A percentile compares a stretch with the other conserved stretches of the same genome.
These are phyloP conservation scores for Malachius bipustulatus DNA, from an alignment of 2,888 invertebrate genomes.

Conservation along the genomic window DNA sequence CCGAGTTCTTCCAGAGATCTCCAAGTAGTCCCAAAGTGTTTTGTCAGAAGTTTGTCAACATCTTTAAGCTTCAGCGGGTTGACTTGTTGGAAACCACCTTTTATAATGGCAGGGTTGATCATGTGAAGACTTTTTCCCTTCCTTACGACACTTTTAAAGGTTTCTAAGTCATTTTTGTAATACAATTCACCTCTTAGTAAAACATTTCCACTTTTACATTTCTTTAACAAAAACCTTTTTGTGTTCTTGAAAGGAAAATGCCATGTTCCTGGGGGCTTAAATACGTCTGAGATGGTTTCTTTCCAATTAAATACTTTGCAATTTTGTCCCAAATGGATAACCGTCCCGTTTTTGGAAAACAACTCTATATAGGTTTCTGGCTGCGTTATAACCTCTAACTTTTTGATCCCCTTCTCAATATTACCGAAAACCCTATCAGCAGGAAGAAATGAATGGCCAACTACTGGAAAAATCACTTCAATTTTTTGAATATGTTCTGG, in stretches of 20 bases:
- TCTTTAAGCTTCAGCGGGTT: constrained; percentile 9
- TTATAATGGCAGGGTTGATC: constrained; percentile 6
- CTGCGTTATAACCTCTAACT: constrained; percentile 2
- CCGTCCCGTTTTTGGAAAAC: too few species aligned
- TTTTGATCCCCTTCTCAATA: constrained; percentile 5
- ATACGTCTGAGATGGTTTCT: too few species aligned
- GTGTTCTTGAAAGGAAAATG: too few species aligned
- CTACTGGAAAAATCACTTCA: constrained; percentile 5
- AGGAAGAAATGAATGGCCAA: constrained; percentile 3
- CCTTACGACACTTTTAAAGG: constrained; percentile 8
- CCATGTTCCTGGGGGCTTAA: too few species aligned
- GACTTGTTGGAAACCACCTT: constrained; percentile 8
- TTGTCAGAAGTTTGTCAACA: constrained; percentile 10
- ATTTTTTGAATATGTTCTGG: constrained; percentile 4
- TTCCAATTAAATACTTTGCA: too few species aligned
- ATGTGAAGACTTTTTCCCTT: constrained; percentile 9
- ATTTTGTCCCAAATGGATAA: too few species aligned
- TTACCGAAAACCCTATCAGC: constrained; percentile 5
- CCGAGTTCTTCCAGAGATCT: constrained; percentile 8
- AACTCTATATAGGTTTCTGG: constrained; percentile 5
- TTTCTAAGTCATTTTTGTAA: constrained; percentile 9
- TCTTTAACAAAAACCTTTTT: constrained; percentile 11
- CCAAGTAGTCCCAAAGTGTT: constrained; percentile 10
- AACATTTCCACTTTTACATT: constrained; percentile 10
- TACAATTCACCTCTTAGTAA: constrained; percentile 8